Base-by-base conservation (phyloP, 2,888 invertebrate genomes). In the Meteorus cinctellus region DNA sequence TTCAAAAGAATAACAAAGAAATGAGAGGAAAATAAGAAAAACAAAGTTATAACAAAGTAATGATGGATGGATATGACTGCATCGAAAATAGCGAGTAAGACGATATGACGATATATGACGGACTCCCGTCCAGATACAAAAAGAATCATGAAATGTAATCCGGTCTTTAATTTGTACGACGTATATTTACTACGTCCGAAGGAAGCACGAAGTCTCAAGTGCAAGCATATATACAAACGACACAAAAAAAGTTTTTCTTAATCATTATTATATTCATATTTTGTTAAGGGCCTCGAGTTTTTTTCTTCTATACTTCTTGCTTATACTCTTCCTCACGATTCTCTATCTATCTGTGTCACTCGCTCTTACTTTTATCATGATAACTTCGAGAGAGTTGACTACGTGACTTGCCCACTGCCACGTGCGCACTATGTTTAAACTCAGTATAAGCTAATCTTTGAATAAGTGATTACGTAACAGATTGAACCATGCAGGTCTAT, bases 381-480 rank as follows among this genome's bases (percentile, higher is more conserved):
- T 55, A 19, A 19, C 8, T 55, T 55, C 19, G 55, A 55, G 19
- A 55, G n/a, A 68, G 16, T 68, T 45, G 48, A 68, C 45, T 68
- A 71, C 71, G 59, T 71, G 71, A 71, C 71, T 71, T 62, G 59
- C 60, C 36, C n/a, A 65, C 36, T 41, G 65, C 34, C 65, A 65
- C 60, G 59, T 36, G 59, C 62, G 71, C 59, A 34, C 45, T 34
- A 68, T 48, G 68, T 19, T 68, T 29, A 34, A 36, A 59, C 62
- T 71, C 14, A 16, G 62, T 62, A 41, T n/a, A 71, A 71, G 60
- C 27, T 62, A 60, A 71, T 69, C 41, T n/a, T n/a, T 59, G 19
- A 19, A 68, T 16, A 34, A 66, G 19, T 16, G 8, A 41, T 71
- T 71, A 36, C 71, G 62, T 41, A 71, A 71, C 36, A 16, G 12